Percentiles rank a stretch among this genome's conserved stretches.
Conservation (phyloP, 1,140 invertebrate genomes). For the Brachionus koreanus region DNA sequence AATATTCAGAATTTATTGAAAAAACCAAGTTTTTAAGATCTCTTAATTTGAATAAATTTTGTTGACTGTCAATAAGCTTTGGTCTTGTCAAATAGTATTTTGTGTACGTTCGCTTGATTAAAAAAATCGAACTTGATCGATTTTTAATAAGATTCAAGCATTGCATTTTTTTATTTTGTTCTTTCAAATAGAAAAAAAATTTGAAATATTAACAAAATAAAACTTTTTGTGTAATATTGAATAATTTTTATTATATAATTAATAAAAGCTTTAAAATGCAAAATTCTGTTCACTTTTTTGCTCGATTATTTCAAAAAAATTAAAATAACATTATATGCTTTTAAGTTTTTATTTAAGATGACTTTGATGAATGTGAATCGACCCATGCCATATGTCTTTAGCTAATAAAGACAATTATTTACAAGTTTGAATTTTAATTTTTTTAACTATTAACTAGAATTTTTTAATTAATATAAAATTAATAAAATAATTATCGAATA, state of each 20-base stretch:
- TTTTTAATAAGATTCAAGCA: not conserved
- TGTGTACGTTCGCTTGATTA: not conserved
- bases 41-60: not conserved
- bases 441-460: too few relatives aligned
- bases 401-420: too few relatives aligned
- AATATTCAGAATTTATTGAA: not conserved
- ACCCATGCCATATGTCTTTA: too few relatives aligned
- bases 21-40: not conserved
- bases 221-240: conserved; percentile 12
- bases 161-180: conserved; percentile 11
- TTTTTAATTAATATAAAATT: too few relatives aligned
- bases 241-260: not conserved
- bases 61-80: not conserved
- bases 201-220: conserved; percentile 27
- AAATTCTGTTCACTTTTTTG: not conserved
- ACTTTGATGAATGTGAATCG: too few relatives aligned
- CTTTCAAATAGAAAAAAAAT: not conserved
- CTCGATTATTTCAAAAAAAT: not conserved
- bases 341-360: too few relatives aligned
- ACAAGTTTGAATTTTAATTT: too few relatives aligned
- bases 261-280: not conserved
- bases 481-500: too few relatives aligned
- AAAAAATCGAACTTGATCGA: not conserved
- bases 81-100: not conserved
- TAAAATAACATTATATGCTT: not conserved